Base-by-base conservation (phyloP, 2,888 invertebrate genomes). In the Deilephila porcellus region DNA sequence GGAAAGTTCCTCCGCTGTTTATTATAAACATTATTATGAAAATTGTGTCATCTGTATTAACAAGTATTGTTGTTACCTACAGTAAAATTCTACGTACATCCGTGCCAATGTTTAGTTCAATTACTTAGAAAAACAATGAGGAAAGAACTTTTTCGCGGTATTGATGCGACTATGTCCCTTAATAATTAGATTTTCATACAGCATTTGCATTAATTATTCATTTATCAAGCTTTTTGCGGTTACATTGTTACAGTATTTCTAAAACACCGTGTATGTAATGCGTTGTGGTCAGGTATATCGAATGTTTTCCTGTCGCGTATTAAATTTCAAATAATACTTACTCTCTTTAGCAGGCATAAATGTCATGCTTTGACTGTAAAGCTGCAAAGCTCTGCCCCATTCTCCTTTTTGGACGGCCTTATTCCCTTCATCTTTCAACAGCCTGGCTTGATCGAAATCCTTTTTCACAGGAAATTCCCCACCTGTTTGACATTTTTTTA, bases 371-470 rank as follows among this genome's bases (percentile, higher is more conserved):
- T 95, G 95, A 75, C 96, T 96, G 88, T 98, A 98, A 63, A 96
- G 88, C 53, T 96, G 92, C 85, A 97, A 91, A 1, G 98, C 97
- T 80, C 95, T 95, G 52, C 89, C 85, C 95, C 96, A 97, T 79
- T 97, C 96, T 72, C 96, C 97, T 80, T 95, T 95, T 79, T 96
- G 96, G 81, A 98, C 98, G 6, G 96, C 96, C 76, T 95, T 93
- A 84, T 97, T 98, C 4, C 97, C 98, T 75, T 95, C 95, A 80
- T 96, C 95, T 90, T 98, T 98, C 56, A 96, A 90, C 76, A 93
- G 91, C n/a, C 95, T 91, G 11, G 97, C 96, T 82, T 94, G 93
- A 74, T 95, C 92, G 8, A 93, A 85, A 86, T 95, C 94, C 89
- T 97, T 97, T 75, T 90, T 90, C 78, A 91, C 91, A 56, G 91